Percentiles rank a stretch among this genome's conserved stretches.
These are phyloP conservation scores for Mesorhabditis spiculigera DNA, from an alignment of 2,888 invertebrate species.

Conservation along the genomic window DNA sequence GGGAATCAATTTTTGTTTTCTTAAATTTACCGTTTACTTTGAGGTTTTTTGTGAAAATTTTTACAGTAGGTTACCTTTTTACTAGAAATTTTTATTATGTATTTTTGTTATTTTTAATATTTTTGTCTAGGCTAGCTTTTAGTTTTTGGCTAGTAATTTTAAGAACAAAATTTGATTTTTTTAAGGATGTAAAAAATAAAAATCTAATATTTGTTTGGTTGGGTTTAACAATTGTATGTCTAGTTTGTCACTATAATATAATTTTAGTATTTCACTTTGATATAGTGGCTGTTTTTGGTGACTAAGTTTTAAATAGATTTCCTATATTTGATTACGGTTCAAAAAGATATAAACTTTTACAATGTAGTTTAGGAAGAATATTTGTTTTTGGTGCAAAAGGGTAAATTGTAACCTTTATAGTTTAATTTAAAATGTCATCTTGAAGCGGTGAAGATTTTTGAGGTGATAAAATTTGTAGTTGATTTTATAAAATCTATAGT, in stretches of 20 bases:
- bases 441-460: conserved; percentile 42
- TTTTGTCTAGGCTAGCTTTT: conserved; percentile 61
- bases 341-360: conserved; percentile 35
- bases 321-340: conserved; percentile 39
- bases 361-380: conserved; percentile 39
- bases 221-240: conserved; percentile 26
- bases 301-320: conserved; percentile 35
- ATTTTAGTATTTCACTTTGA: conserved; percentile 38
- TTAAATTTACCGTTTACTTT: conserved; percentile 35
- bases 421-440: conserved; percentile 42
- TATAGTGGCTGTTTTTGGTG: conserved; percentile 34
- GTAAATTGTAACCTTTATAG: conserved; percentile 31
- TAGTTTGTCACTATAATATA: conserved; percentile 32
- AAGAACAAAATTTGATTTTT: conserved; percentile 26
- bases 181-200: conserved; percentile 20
- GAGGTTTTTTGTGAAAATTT: conserved; percentile 38
- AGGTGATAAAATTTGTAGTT: conserved; percentile 34
- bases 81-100: conserved; percentile 29
- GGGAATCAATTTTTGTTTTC: conserved; percentile 32
- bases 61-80: conserved; percentile 30
- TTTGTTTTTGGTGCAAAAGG: conserved; percentile 40
- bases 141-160: conserved; percentile 61
- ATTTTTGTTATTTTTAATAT: conserved; percentile 27
- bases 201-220: conserved; percentile 26
- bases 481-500: conserved; percentile 39